Conservation (phyloP, 2,797 vertebrate genomes). For the Pachyuromys duprasi region DNA sequence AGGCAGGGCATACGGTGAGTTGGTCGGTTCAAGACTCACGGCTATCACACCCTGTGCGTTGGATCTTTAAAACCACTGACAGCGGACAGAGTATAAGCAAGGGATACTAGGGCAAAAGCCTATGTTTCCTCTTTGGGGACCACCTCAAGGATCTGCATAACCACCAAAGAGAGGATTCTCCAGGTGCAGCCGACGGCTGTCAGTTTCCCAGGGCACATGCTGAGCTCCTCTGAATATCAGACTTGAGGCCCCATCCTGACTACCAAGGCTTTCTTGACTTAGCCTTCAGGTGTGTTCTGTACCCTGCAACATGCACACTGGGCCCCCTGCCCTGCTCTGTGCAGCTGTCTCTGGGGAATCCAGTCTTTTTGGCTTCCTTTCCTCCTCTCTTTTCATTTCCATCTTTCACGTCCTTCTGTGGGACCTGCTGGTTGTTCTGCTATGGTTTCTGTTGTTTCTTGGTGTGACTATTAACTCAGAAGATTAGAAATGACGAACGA, state of each 20-base stretch:
- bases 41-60: neutral
- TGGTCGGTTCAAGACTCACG: neutral
- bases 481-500: no score
- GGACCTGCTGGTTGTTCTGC: no score
- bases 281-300: neutral
- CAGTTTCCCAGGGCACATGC: neutral
- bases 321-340: neutral
- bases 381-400: neutral
- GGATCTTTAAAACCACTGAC: neutral
- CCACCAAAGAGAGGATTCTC: neutral
- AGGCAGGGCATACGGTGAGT: fast-evolving
- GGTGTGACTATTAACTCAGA: neutral
- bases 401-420: neutral
- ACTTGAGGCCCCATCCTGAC: neutral
- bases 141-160: neutral
- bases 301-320: fast-evolving
- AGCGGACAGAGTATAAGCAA: fast-evolving
- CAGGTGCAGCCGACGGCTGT: neutral
- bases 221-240: neutral
- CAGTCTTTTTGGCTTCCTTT: neutral
- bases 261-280: neutral
- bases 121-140: neutral
- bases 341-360: neutral
- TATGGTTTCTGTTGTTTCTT: no score
- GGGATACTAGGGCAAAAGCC: neutral